Evolutionary conservation across 53 echinoderm and acorn worm species (phyloP).

Genomic region (Temnopleurus reevesii): DNA sequence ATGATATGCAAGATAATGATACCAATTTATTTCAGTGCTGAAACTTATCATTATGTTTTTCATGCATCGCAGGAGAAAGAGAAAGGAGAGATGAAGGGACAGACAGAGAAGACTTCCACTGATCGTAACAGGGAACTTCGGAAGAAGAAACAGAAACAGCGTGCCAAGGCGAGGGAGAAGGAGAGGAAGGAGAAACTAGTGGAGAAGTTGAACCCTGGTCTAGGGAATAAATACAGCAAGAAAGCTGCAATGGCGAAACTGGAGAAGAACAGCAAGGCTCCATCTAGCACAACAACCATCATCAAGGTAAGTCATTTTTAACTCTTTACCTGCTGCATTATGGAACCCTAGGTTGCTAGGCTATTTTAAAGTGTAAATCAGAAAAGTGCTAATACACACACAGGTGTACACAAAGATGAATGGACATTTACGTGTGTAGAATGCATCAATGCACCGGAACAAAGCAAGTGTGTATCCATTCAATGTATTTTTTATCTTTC

Average conservation of each 20-base stretch:
- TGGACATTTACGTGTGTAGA: too few relatives aligned
- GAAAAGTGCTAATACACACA: too few relatives aligned
- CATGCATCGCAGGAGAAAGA: conserved; percentile 66
- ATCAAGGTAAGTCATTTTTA: conserved; percentile 74
- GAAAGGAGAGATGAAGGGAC: conserved; percentile 81
- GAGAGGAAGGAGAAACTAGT: conserved; percentile 65
- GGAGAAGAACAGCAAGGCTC: conserved; percentile 79
- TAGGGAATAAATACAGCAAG: conserved; percentile 69
- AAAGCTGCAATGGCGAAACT: conserved; percentile 75
- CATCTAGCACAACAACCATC: conserved; percentile 80
- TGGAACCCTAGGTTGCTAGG: too few relatives aligned
- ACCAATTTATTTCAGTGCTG: too few relatives aligned
- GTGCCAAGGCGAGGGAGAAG: conserved; percentile 62
- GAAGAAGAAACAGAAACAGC: conserved; percentile 83
- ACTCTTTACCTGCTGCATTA: too few relatives aligned
- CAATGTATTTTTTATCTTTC: too few relatives aligned
- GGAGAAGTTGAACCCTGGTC: conserved; percentile 69
- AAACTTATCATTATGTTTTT: neutral
- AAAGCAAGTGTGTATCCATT: too few relatives aligned
- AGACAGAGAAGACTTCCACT: conserved; percentile 74
- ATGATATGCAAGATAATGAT: too few relatives aligned
- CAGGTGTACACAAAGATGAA: too few relatives aligned
- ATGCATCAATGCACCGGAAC: too few relatives aligned
- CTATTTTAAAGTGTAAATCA: too few relatives aligned
- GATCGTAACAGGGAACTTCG: conserved; percentile 78